phyloP scores from a whole-genome alignment of 1,140 invertebrate genomes.

The Drosophila baimaii region DNA sequence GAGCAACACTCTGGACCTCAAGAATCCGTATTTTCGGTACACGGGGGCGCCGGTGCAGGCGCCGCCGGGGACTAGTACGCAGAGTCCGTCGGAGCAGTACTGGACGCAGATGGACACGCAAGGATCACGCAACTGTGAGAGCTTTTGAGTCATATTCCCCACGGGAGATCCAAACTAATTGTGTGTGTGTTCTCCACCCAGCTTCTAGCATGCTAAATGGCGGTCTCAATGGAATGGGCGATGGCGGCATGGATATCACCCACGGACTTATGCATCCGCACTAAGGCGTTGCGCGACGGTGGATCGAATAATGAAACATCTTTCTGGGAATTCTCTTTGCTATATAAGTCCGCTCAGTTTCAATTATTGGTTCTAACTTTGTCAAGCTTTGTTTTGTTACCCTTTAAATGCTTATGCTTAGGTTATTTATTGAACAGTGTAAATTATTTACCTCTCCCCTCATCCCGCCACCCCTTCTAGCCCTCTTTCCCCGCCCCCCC shows the following conservation, averaged over 20 bases:
- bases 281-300: conserved; percentile 27
- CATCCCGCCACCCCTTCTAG: background rate
- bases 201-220: conserved; percentile 92
- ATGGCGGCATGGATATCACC: conserved; percentile 88
- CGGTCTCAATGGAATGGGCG: conserved; percentile 90
- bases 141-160: background rate
- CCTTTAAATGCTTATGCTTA: conserved; percentile 23
- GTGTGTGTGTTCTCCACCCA: conserved; percentile 58
- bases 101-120: conserved; percentile 93
- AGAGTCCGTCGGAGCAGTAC: conserved; percentile 96
- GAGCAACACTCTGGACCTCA: conserved; percentile 97
- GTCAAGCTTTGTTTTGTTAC: conserved; percentile 30
- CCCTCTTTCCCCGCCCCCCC: too few species aligned
- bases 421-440: conserved; percentile 57
- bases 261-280: conserved; percentile 79
- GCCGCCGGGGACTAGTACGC: conserved; percentile 94
- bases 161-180: background rate
- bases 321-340: conserved; percentile 42
- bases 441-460: conserved; percentile 32
- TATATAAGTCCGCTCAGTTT: conserved; percentile 22
- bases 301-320: conserved; percentile 28
- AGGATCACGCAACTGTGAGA: conserved; percentile 78
- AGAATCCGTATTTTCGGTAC: conserved; percentile 99
- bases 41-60: conserved; percentile 94
- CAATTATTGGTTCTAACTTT: conserved; percentile 19